These are phyloP conservation scores for Potamarius usumacintae DNA, from an alignment of 2,113 vertebrate species.

Conservation along the genomic window DNA sequence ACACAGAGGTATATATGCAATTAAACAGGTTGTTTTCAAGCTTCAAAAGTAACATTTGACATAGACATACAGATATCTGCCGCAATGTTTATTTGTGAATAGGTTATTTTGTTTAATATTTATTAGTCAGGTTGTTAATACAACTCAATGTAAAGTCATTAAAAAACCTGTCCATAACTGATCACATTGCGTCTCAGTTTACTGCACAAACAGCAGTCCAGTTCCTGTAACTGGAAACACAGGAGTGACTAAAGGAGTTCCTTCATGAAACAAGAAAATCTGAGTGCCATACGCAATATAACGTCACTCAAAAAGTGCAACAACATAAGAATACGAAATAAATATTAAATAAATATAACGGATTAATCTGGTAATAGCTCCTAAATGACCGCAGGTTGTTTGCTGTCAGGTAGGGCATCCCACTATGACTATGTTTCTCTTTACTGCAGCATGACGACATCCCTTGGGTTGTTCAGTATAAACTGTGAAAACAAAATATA, in stretches of 20 bases:
- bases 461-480: conserved; percentile 21
- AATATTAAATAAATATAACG: background rate
- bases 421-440: background rate
- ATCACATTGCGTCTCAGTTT: background rate
- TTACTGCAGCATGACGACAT: background rate
- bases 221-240: background rate
- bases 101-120: too few species aligned
- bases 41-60: background rate
- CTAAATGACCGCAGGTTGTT: background rate
- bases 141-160: background rate
- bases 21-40: too few species aligned
- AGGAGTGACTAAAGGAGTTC: background rate
- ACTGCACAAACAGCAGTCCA: background rate
- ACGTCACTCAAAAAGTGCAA: background rate
- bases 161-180: background rate
- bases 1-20: too few species aligned
- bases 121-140: background rate
- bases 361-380: background rate
- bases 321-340: too few species aligned
- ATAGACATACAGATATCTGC: background rate
- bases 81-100: background rate
- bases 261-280: background rate
- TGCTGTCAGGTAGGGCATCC: background rate
- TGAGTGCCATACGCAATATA: background rate
- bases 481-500: conserved; percentile 15